Base-by-base conservation (phyloP, 2,797 vertebrate species). In the Gallinago solitaria region DNA sequence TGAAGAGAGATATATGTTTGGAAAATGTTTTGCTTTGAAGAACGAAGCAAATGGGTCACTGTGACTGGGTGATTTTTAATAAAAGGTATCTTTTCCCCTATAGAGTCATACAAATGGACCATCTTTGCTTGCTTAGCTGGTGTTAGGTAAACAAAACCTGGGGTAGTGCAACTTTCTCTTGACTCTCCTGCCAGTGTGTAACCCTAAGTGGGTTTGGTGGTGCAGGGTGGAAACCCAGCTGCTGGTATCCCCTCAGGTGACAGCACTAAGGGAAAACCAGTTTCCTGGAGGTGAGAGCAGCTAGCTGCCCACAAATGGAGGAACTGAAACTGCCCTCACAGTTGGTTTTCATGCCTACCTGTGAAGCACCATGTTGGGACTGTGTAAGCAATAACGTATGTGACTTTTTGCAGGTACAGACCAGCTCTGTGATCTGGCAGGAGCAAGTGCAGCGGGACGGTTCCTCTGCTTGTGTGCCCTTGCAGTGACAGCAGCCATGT, bases 331-430 rank as follows among this genome's bases (percentile, higher is more conserved):
- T 80, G 33, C 25, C 11, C 0, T 17, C 19, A 37, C 11, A 24
- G 21, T 3, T 68, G 39, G 9, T 48, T 41, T 70, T 86, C 47
- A 24, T 32, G 15, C 39, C 27, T 32, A 19, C 9, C 75, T 51
- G 25, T 64, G 59, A 84, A 82, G 25, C 14, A 37, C 8, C 14
- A 7, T 12, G 33, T 5, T 82, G 63, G 7, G 30, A 47, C 28
- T 5, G 15, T 0, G 11, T 16, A 32, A 71, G 14, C 16, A 16
- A 25, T 5, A 30, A 30, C 0, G 0, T 14, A 0, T 16, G 19
- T 2, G 13, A 54, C 18, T 70, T 59, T 8, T 57, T 32, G 35
- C 35, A 57, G 37, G 20, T 53, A 54, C 33, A 25, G 27, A 54
- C 47, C 41, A 71, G 10, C 48, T 60, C 69, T 64, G 43, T 54